phyloP scores from a whole-genome alignment of 2,797 vertebrate genomes.

The Acanthopagrus latus region DNA sequence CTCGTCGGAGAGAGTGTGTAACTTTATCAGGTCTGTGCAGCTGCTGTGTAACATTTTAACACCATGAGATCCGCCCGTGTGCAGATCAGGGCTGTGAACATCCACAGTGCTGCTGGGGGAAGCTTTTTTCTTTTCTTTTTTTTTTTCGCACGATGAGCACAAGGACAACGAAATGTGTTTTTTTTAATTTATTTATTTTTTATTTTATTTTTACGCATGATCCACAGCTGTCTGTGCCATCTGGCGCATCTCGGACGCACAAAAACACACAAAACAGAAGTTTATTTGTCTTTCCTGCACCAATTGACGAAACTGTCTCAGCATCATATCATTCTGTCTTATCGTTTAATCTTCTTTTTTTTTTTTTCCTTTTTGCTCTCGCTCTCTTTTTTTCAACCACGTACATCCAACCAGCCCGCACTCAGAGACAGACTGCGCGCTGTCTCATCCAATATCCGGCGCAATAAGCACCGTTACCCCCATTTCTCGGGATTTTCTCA shows the following conservation, averaged over 20 bases:
- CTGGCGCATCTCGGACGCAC: constrained; percentile 18
- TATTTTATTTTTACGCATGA: constrained; percentile 12
- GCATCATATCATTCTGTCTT: background rate
- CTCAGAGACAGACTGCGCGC: background rate
- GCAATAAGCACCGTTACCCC: background rate
- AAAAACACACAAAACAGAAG: constrained; percentile 19
- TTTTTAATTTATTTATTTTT: too few relatives aligned
- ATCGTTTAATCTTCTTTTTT: background rate
- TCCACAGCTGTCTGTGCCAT: constrained; percentile 36
- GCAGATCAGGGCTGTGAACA: background rate
- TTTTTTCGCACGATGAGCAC: too few relatives aligned
- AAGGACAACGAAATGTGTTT: background rate
- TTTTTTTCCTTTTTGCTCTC: too few relatives aligned
- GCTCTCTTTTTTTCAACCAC: background rate
- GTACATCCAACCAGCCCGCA: background rate
- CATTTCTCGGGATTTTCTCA: background rate
- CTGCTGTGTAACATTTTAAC: background rate
- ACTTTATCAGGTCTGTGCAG: background rate
- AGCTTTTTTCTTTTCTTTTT: background rate
- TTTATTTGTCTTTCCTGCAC: constrained; percentile 4
- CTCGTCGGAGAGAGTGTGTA: background rate
- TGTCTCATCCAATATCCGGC: background rate
- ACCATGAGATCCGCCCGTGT: background rate
- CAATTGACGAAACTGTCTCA: background rate
- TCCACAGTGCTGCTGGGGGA: background rate